Conservation (phyloP, 2,797 vertebrate species). For the Apogon hyalosoma region DNA sequence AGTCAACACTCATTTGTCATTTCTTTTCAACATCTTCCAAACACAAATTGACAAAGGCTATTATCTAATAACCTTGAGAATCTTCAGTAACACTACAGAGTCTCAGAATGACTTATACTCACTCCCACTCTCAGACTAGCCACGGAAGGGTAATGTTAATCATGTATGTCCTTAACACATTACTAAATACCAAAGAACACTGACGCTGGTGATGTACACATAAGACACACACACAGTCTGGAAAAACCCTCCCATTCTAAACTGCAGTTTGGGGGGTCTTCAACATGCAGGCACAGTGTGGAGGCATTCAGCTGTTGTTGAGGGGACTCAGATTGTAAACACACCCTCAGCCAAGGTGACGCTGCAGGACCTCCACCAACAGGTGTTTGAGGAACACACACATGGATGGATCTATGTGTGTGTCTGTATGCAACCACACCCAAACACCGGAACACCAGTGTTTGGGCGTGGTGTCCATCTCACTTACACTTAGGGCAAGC, state of each 20-base stretch:
- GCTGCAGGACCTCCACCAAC: constrained; percentile 62
- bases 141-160: constrained; percentile 20
- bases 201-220: constrained; percentile 9
- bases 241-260: constrained; percentile 23
- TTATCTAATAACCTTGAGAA: constrained; percentile 46
- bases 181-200: constrained; percentile 30
- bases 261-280: constrained; percentile 67
- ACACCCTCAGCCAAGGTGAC: constrained; percentile 74
- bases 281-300: constrained; percentile 35
- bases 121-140: constrained; percentile 7
- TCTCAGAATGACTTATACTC: constrained; percentile 43
- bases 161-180: constrained; percentile 27
- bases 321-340: constrained; percentile 64
- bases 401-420: constrained; percentile 44
- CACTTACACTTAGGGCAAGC: constrained; percentile 56
- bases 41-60: constrained; percentile 11
- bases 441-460: constrained; percentile 46
- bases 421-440: constrained; percentile 38
- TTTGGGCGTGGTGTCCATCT: constrained; percentile 46
- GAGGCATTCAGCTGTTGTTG: constrained; percentile 75
- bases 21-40: constrained; percentile 9
- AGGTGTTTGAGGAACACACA: constrained; percentile 73
- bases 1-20: constrained; percentile 36
- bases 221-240: constrained; percentile 24
- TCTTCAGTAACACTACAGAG: constrained; percentile 9